These are phyloP conservation scores for Trachemys scripta DNA, from an alignment of 2,113 vertebrate species.

Conservation along the genomic window DNA sequence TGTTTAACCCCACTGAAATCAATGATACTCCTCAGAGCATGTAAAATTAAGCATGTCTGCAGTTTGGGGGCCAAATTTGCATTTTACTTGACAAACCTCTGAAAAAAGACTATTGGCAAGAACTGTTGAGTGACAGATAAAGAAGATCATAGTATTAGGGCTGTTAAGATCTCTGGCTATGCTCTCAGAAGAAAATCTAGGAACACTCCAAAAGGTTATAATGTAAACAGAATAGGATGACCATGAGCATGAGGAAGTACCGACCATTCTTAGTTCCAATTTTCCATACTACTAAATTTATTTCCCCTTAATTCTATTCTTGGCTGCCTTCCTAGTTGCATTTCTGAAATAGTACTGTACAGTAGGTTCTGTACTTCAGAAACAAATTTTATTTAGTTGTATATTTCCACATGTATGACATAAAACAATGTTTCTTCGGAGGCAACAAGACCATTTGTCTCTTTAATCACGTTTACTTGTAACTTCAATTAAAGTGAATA, in stretches of 20 bases:
- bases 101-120: not conserved
- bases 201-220: not conserved
- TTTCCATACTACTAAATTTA: slow-evolving; percentile 52
- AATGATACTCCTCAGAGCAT: not conserved
- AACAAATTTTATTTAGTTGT: slow-evolving; percentile 10
- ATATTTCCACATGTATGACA: not conserved
- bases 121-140: not conserved
- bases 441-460: not conserved
- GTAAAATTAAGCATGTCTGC: not conserved
- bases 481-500: not conserved
- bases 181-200: not conserved
- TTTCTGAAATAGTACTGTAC: slow-evolving; percentile 66
- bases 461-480: rapidly evolving
- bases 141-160: not conserved
- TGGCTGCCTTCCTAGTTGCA: slow-evolving; percentile 53
- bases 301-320: slow-evolving; percentile 44
- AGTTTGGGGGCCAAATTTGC: not conserved
- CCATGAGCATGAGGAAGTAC: slow-evolving; percentile 42
- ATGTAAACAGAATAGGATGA: not conserved
- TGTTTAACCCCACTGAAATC: not conserved
- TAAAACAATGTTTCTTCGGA: not conserved
- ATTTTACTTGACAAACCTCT: not conserved
- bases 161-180: not conserved
- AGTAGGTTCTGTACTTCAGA: slow-evolving; percentile 47
- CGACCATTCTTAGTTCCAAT: not conserved